Evolutionary conservation across 1,140 invertebrate species (phyloP).

Genomic region (Luehdorfia chinensis): DNA sequence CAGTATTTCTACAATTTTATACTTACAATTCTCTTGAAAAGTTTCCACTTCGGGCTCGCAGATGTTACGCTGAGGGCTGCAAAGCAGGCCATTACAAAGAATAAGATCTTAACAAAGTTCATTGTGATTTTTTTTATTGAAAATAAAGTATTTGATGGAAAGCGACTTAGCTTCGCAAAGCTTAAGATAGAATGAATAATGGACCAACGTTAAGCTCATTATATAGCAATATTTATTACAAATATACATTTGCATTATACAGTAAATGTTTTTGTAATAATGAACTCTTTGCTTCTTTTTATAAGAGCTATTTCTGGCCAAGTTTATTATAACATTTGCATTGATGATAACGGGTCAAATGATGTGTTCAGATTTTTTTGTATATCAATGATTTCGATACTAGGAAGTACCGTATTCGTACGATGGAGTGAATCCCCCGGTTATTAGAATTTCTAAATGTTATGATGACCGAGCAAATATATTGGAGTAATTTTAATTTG

Average conservation of each 20-base stretch:
- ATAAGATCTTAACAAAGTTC: slow-evolving; percentile 21
- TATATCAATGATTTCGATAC: too few relatives aligned
- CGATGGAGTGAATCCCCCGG: neutral
- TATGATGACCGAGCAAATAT: too few relatives aligned
- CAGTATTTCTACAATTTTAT: too few relatives aligned
- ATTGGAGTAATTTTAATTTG: too few relatives aligned
- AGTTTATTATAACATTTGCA: too few relatives aligned
- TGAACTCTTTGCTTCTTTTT: too few relatives aligned
- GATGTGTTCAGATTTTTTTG: neutral
- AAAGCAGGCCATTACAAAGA: slow-evolving; percentile 18
- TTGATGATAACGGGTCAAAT: neutral
- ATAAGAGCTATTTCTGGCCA: too few relatives aligned
- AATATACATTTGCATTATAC: neutral
- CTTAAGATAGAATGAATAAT: neutral
- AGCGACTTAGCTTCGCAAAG: neutral
- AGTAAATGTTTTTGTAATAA: too few relatives aligned
- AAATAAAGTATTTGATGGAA: neutral
- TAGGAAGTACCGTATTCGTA: neutral
- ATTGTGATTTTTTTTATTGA: slow-evolving; percentile 6
- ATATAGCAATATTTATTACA: neutral
- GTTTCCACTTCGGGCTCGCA: slow-evolving; percentile 27
- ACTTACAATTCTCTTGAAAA: too few relatives aligned
- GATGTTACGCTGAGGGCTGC: slow-evolving; percentile 12
- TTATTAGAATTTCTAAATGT: neutral
- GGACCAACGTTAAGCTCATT: neutral